Evolutionary conservation across 2,888 invertebrate species (phyloP).

Genomic region (Lasioglossum vierecki): DNA sequence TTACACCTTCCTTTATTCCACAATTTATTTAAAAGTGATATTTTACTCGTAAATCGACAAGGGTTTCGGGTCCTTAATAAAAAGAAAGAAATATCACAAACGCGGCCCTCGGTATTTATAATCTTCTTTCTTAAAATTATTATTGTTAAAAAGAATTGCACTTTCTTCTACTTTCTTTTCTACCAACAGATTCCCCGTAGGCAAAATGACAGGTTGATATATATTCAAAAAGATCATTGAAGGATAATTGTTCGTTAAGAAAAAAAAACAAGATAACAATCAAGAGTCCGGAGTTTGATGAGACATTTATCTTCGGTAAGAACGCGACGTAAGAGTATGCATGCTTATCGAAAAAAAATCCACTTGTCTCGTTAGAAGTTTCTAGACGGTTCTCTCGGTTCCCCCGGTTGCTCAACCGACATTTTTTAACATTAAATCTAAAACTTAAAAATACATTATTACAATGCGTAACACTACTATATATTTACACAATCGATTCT

Average conservation of each 20-base stretch:
- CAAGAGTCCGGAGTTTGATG: background rate
- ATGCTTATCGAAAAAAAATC: background rate
- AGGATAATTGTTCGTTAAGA: background rate
- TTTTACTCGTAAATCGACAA: background rate
- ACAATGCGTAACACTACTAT: too few relatives aligned
- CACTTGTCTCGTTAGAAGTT: background rate
- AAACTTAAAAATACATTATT: too few relatives aligned
- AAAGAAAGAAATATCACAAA: background rate
- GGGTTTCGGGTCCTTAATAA: background rate
- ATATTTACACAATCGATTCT: too few relatives aligned
- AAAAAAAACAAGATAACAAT: background rate
- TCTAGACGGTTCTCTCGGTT: background rate
- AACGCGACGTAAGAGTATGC: background rate
- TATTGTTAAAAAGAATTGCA: background rate
- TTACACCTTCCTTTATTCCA: background rate
- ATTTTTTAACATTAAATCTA: too few relatives aligned
- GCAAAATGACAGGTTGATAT: background rate
- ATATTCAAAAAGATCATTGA: background rate
- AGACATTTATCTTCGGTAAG: background rate
- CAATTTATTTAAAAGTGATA: background rate
- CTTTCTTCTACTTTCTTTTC: background rate
- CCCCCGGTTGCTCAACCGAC: too few relatives aligned
- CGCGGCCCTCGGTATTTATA: background rate
- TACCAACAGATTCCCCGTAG: background rate
- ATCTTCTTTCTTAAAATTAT: background rate